phyloP scores from a whole-genome alignment of 1,140 invertebrate species.

The Leptonema lineaticorne region DNA sequence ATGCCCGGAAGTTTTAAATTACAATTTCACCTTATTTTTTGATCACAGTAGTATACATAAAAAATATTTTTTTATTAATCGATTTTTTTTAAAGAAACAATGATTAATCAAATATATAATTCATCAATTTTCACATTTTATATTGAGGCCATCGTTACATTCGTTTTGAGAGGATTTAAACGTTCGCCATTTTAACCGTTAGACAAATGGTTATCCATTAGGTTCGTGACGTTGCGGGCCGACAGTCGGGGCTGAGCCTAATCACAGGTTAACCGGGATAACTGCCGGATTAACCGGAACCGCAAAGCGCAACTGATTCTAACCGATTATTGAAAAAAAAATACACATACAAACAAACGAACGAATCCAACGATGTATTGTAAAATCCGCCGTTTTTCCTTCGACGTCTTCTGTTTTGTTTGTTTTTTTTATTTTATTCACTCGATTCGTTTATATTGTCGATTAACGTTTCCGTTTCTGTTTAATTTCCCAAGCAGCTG shows the following conservation, averaged over 20 bases:
- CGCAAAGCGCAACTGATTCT: neutral
- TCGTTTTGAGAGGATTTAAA: constrained; percentile 3
- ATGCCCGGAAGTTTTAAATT: too few species aligned
- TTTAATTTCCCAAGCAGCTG: constrained; percentile 47
- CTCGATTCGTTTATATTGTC: neutral
- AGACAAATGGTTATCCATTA: constrained; percentile 28
- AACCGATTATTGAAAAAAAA: neutral
- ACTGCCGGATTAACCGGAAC: constrained; percentile 14
- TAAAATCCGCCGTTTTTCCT: neutral
- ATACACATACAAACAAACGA: neutral
- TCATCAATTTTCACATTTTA: too few species aligned
- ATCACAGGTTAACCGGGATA: constrained; percentile 28
- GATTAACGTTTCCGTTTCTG: neutral
- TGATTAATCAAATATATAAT: too few species aligned
- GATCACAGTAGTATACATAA: too few species aligned
- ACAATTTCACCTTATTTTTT: too few species aligned
- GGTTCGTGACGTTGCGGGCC: constrained; percentile 24
- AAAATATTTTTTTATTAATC: too few species aligned
- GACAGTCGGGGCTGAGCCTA: neutral
- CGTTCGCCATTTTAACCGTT: neutral
- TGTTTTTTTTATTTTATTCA: neutral
- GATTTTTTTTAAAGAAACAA: too few species aligned
- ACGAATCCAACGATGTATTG: neutral
- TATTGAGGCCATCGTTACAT: neutral
- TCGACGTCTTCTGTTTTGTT: neutral